Conservation (phyloP, 2,797 vertebrate genomes). For the Micropoecilia bifurca region DNA sequence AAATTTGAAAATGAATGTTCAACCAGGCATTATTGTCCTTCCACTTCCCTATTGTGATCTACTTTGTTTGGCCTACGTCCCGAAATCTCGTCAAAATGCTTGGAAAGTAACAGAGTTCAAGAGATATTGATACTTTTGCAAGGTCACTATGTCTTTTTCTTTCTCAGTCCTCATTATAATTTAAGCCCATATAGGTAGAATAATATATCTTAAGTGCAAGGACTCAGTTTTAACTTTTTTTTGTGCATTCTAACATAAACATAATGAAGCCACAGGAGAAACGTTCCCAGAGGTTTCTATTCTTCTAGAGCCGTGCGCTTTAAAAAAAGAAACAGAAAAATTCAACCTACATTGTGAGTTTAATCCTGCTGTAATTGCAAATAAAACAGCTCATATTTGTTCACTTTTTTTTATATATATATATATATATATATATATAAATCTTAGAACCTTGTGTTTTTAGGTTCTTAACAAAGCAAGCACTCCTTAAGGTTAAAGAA, state of each 20-base stretch:
- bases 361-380: constrained; percentile 1
- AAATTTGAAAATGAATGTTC: neutral
- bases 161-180: neutral
- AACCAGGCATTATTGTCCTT: neutral
- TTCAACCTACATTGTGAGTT: constrained; percentile 4
- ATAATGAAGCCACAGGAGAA: constrained; percentile 7
- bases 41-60: neutral
- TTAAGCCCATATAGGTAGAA: neutral
- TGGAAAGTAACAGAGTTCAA: neutral
- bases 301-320: constrained; percentile 4
- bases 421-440: constrained; percentile 6
- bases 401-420: constrained; percentile 20
- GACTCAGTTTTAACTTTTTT: neutral
- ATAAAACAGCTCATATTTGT: constrained; percentile 23
- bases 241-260: neutral
- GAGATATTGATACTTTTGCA: constrained; percentile 9
- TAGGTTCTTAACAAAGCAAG: constrained; percentile 32
- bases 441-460: constrained; percentile 6
- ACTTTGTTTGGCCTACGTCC: neutral
- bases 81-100: neutral
- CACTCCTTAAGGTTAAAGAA: constrained; percentile 34
- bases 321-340: neutral
- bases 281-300: neutral
- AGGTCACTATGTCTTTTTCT: neutral
- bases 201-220: too few relatives aligned